A percentile compares a stretch with the other conserved stretches of the same genome.
phyloP scores from a whole-genome alignment of 2,797 vertebrate species.

The Pachyuromys duprasi region DNA sequence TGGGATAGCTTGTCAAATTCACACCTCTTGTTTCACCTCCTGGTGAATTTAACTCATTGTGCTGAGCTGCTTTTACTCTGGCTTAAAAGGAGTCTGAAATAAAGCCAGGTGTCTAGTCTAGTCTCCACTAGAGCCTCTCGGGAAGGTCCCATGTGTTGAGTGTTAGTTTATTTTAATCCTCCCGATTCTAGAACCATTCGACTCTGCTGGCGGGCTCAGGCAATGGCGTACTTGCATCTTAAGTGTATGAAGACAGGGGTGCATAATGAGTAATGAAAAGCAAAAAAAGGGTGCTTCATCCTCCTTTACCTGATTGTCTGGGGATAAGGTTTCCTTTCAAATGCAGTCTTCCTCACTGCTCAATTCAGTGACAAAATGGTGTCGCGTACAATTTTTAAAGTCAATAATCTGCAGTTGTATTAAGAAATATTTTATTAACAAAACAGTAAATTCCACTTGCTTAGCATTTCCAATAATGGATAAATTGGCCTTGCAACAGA shows the following conservation, averaged over 20 bases:
- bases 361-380: neutral
- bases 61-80: too few relatives aligned
- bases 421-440: slow-evolving; percentile 95
- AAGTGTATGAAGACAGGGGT: neutral
- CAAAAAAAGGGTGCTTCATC: neutral
- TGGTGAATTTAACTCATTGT: too few relatives aligned
- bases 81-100: too few relatives aligned
- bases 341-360: neutral
- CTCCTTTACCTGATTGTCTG: neutral
- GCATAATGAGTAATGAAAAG: neutral
- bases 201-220: too few relatives aligned
- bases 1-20: too few relatives aligned
- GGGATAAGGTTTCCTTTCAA: neutral
- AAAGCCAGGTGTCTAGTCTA: too few relatives aligned
- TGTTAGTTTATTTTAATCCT: too few relatives aligned
- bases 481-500: slow-evolving; percentile 93
- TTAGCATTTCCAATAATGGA: slow-evolving; percentile 94
- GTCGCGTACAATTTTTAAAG: neutral
- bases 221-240: neutral
- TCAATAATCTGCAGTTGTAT: slow-evolving; percentile 87
- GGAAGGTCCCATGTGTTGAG: too few relatives aligned
- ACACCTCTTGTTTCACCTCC: too few relatives aligned
- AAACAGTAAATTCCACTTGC: slow-evolving; percentile 94
- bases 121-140: too few relatives aligned
- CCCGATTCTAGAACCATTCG: too few relatives aligned